A percentile compares a stretch with the other conserved stretches of the same genome.
phyloP scores from a whole-genome alignment of 2,888 invertebrate genomes.

The Dioctria rufipes region DNA sequence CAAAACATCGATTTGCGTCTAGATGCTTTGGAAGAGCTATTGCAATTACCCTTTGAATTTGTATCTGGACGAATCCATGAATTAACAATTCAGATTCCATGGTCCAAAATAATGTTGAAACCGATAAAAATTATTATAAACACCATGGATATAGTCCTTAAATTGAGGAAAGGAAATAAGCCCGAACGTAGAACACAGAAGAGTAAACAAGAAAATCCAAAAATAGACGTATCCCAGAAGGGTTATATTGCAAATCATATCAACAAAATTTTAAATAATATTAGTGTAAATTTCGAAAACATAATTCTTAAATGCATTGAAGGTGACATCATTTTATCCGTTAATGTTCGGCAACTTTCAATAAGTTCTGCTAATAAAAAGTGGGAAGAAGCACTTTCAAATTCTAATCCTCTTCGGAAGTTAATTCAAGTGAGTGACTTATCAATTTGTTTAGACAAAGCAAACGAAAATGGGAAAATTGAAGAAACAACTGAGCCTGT shows the following conservation, averaged over 20 bases:
- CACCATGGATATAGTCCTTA: constrained; percentile 83
- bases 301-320: constrained; percentile 89
- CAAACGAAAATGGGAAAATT: constrained; percentile 93
- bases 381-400: constrained; percentile 89
- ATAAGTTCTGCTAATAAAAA: constrained; percentile 83
- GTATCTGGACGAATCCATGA: constrained; percentile 96
- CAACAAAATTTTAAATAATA: constrained; percentile 73
- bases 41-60: constrained; percentile 91
- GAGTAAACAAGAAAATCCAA: not conserved
- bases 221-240: constrained; percentile 48
- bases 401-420: constrained; percentile 81
- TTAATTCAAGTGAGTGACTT: constrained; percentile 87
- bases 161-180: constrained; percentile 69
- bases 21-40: constrained; percentile 82
- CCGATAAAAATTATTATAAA: constrained; percentile 95
- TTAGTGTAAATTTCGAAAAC: constrained; percentile 82
- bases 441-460: constrained; percentile 91
- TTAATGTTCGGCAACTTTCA: constrained; percentile 88
- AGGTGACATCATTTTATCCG: constrained; percentile 92
- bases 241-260: constrained; percentile 90
- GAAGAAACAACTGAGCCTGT: constrained; percentile 94
- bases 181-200: constrained; percentile 65
- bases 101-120: constrained; percentile 96
- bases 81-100: constrained; percentile 91
- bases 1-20: constrained; percentile 93